Evolutionary conservation across 2,888 invertebrate species (phyloP).

Genomic region (Tanaodytes sp.): DNA sequence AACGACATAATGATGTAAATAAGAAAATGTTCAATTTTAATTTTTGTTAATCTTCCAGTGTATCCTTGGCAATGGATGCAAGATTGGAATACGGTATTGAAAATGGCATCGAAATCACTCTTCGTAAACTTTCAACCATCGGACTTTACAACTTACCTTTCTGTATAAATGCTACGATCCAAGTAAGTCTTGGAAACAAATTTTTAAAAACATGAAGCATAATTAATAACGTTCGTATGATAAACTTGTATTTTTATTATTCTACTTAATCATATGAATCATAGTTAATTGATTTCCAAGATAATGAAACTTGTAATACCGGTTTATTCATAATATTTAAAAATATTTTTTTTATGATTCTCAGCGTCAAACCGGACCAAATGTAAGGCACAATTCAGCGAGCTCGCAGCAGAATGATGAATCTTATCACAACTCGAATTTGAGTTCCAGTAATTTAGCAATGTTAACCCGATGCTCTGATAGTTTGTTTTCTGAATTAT

Average conservation of each 20-base stretch:
- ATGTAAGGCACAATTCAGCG: slow-evolving; percentile 51
- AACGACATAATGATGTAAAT: too few relatives aligned
- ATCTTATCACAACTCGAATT: slow-evolving; percentile 64
- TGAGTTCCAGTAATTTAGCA: slow-evolving; percentile 68
- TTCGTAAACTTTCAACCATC: slow-evolving; percentile 81
- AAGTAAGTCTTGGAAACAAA: slow-evolving; percentile 65
- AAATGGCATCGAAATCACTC: slow-evolving; percentile 82
- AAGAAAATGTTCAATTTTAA: too few relatives aligned
- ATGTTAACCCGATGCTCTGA: slow-evolving; percentile 83
- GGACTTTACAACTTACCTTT: slow-evolving; percentile 78
- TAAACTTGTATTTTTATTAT: too few relatives aligned
- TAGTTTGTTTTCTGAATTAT: slow-evolving; percentile 79
- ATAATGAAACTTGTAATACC: too few relatives aligned
- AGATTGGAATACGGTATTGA: slow-evolving; percentile 87
- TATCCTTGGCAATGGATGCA: slow-evolving; percentile 83
- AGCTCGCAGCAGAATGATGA: slow-evolving; percentile 52
- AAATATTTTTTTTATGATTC: too few relatives aligned
- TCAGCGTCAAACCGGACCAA: slow-evolving; percentile 37
- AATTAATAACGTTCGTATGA: too few relatives aligned
- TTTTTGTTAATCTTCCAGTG: slow-evolving; percentile 65
- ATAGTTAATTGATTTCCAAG: too few relatives aligned
- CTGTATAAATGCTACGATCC: slow-evolving; percentile 74
- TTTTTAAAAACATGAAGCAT: too few relatives aligned
- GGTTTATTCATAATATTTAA: too few relatives aligned
- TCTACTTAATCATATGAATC: too few relatives aligned